Conservation (phyloP, 2,797 vertebrate species). For the Sciurus carolinensis region DNA sequence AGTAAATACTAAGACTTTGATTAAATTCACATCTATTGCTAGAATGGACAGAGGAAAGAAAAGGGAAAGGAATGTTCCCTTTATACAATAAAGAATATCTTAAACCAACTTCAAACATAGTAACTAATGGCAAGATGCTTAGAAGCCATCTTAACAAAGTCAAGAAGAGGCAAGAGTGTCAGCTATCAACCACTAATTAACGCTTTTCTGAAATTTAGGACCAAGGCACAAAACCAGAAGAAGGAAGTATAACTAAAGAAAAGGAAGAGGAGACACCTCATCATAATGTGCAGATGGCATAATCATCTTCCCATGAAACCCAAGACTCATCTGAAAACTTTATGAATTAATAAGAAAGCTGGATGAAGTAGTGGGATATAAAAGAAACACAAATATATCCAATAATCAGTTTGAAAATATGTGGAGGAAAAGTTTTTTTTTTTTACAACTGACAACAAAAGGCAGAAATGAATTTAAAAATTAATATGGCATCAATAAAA, state of each 20-base stretch:
- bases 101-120: background rate
- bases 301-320: background rate
- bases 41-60: background rate
- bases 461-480: slow-evolving; percentile 2
- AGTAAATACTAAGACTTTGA: background rate
- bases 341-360: slow-evolving; percentile 19
- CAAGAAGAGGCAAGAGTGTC: background rate
- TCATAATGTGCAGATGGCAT: background rate
- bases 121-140: background rate
- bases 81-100: slow-evolving; percentile 16
- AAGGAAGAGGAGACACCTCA: background rate
- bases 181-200: background rate
- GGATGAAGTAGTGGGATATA: background rate
- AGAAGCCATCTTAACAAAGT: background rate
- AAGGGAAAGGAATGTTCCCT: background rate
- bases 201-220: background rate
- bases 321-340: background rate
- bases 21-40: background rate
- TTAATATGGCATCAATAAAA: background rate
- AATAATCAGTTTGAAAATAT: slow-evolving; percentile 16
- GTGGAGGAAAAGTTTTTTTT: background rate
- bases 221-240: background rate
- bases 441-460: background rate
- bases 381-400: background rate
- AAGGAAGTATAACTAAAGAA: background rate